Evolutionary conservation across 2,113 vertebrate species (phyloP), one percentile per base, ranked within the genome.

Genomic region (Podarcis cretensis): DNA sequence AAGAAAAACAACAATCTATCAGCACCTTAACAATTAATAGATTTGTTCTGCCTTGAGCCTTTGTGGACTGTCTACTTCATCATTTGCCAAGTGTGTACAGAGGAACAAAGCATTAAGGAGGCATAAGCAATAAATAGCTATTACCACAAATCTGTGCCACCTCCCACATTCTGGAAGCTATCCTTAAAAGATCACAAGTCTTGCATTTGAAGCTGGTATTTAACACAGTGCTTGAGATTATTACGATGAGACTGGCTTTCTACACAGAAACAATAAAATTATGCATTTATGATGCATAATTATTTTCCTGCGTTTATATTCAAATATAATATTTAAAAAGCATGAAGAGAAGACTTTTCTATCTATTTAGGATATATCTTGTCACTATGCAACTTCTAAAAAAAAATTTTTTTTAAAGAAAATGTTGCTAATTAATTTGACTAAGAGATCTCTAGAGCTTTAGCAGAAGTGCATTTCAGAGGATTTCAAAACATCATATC

Each of bases 401-500:
- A 84, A 90, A 84, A 63, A 35, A 4, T 1, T 84, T 10, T 59
- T 92, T 91, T 80, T 83, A 76, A 78, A 81, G 84, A 54, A 54
- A 54, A 54, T 54, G 71, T 78, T 79, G 20, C 3, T 10, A 84
- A 73, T 68, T 2, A 12, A 71, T 37, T 78, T 90, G 43, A 43
- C 6, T 65, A 92, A 86, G 90, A 88, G 81, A 93, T 94, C 6
- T 87, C 73, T 83, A 32, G n/a, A 6, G 0, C 73, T 90, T 91
- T 88, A 91, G 68, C 48, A 90, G 91, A 96, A 91, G 85, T 89
- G 83, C 78, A 87, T 91, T 91, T 89, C 92, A 76, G 75, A 92
- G 92, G 79, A 94, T 94, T 90, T 93, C 75, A 91, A 88, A 94
- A 91, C 80, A 87, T 79, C 77, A 86, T 85, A 81, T 94, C 93